Evolutionary conservation across 2,113 vertebrate species (phyloP), one percentile per base, ranked within the genome.

Genomic region (Triplophysa rosa): DNA sequence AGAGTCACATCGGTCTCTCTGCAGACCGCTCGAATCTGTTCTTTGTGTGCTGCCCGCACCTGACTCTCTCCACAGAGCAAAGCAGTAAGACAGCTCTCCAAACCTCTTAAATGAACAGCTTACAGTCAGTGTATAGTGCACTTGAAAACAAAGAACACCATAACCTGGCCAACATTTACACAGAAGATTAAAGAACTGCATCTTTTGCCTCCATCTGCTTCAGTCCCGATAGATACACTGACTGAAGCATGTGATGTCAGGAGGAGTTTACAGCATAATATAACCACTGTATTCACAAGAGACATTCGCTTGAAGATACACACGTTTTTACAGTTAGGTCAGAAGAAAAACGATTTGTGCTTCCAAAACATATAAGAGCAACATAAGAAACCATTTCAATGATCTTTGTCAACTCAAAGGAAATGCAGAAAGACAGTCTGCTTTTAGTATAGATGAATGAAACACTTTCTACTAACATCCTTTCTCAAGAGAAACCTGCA

Each of bases 261-360:
- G 37, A 26, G 61, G 67, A 40, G 54, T 37, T 75, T 14, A 47
- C 10, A 61, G 37, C 21, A 83, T 19, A 83, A 83, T 49, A 58
- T 12, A 40, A 58, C 24, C 64, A 33, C 59, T 69, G 77, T 79
- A 58, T 1, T 58, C 54, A 58, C 5, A 54, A 6, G 23, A 14
- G 37, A 67, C 1, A 1, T 42, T 42, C 0, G 33, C 65, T 56
- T 56, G 17, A 14, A 56, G 54, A 56, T 1, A 6, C 1, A 4
- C 49, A 52, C 10, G 9, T 45, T 7, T 37, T 37, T 37, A 37
- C 33, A 37, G 33, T 29, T 29, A 29, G 3, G 29, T 29, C 29
- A 29, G 29, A 29, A 29, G 29, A 29, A 29, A 29, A 29, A 29
- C 29, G 3, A 29, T 29, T 29, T 29, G 29, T 29, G 29, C 29